Conservation (phyloP, 2,888 invertebrate species). For the Scelioninae gen. 2 region DNA sequence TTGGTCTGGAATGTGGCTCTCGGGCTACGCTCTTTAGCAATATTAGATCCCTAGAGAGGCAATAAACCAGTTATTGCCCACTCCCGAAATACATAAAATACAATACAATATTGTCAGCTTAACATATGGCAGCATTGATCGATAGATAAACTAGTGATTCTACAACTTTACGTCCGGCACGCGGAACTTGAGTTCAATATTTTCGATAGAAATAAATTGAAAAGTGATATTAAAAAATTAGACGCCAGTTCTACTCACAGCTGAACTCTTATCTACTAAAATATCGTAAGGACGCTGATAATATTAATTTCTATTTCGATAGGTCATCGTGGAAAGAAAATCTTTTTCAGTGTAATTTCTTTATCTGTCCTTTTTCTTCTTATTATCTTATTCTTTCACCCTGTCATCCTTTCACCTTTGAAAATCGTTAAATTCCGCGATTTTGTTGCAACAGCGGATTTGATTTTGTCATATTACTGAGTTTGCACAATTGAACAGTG, state of each 20-base stretch:
- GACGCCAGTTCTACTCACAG: neutral
- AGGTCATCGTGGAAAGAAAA: constrained; percentile 33
- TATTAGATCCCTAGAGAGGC: too few relatives aligned
- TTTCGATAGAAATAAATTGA: constrained; percentile 47
- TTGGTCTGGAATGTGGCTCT: too few relatives aligned
- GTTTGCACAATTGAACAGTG: constrained; percentile 56
- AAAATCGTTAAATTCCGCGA: too few relatives aligned
- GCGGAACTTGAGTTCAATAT: constrained; percentile 34
- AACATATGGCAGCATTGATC: constrained; percentile 8
- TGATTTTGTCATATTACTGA: constrained; percentile 19
- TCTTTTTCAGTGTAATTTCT: constrained; percentile 24
- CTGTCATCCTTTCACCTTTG: constrained; percentile 4
- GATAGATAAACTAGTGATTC: constrained; percentile 37
- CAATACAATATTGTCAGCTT: too few relatives aligned
- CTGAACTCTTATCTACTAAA: constrained; percentile 10
- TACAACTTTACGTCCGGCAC: constrained; percentile 39
- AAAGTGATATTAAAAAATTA: constrained; percentile 35
- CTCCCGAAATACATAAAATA: too few relatives aligned
- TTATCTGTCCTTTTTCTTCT: too few relatives aligned
- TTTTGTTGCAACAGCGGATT: constrained; percentile 27
- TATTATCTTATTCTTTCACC: neutral
- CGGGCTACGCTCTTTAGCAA: too few relatives aligned
- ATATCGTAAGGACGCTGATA: constrained; percentile 7
- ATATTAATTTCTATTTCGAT: constrained; percentile 42
- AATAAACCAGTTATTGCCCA: too few relatives aligned